Evolutionary conservation across 2,113 vertebrate species (phyloP).

Genomic region (cattle (Bos taurus)): DNA sequence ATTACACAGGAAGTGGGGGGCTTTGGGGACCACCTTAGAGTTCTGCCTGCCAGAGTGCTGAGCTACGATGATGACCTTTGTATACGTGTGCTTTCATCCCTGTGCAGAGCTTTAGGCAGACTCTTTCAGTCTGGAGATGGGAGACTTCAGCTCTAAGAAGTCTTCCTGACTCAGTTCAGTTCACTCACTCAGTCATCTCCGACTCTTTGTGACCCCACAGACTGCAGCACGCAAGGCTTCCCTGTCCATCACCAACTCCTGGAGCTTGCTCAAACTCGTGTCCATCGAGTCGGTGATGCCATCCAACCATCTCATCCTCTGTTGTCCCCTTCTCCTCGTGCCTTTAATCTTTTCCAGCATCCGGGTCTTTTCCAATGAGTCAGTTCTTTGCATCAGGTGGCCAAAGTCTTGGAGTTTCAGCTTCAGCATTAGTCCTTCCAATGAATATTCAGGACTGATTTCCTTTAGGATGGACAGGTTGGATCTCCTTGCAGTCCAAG

Average conservation of each 20-base stretch:
- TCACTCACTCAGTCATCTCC: rapidly evolving
- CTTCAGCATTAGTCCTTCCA: not conserved
- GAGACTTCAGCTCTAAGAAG: not conserved
- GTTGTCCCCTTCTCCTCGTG: rapidly evolving
- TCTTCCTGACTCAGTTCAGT: not conserved
- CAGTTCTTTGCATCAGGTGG: not conserved
- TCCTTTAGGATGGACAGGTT: not conserved
- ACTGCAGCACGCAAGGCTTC: not conserved
- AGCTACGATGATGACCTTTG: rapidly evolving
- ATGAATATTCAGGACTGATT: not conserved
- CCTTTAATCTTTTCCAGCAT: not conserved
- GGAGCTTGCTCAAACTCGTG: not conserved
- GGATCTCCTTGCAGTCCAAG: not conserved
- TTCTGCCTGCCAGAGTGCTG: not conserved
- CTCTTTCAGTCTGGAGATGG: not conserved
- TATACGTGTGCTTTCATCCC: rapidly evolving
- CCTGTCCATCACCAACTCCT: not conserved
- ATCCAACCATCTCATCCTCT: not conserved
- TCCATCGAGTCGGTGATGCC: not conserved
- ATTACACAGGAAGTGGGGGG: rapidly evolving
- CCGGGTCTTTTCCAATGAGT: not conserved
- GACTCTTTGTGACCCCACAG: not conserved
- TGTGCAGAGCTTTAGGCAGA: not conserved
- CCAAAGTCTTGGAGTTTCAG: not conserved
- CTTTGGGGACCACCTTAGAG: not conserved